Conservation (phyloP, 92 coral and sea anemone genomes). For the Epizoanthus rinbou region DNA sequence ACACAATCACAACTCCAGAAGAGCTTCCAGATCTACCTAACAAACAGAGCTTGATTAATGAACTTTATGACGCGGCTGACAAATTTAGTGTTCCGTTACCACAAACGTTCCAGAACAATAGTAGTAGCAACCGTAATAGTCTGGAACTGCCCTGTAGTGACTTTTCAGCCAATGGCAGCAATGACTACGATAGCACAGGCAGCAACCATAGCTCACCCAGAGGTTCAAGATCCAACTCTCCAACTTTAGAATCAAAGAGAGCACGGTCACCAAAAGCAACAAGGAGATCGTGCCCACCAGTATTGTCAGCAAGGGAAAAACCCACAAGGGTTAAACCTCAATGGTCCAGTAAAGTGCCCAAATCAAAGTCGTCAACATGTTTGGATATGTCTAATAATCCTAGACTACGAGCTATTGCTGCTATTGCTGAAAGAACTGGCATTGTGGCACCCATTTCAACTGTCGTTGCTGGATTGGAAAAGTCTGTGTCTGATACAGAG, state of each 20-base stretch:
- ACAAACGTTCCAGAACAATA: constrained; percentile 47
- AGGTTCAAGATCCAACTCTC: constrained; percentile 29
- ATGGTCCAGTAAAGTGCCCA: constrained; percentile 62
- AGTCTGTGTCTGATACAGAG: constrained; percentile 82
- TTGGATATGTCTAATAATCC: constrained; percentile 86
- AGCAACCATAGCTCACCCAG: constrained; percentile 34
- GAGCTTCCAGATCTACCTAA: constrained; percentile 95
- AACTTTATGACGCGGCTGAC: constrained; percentile 76
- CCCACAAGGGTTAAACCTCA: constrained; percentile 61
- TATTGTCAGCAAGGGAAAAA: constrained; percentile 49
- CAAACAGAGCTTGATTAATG: constrained; percentile 80
- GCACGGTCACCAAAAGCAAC: constrained; percentile 64
- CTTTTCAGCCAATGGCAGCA: constrained; percentile 54
- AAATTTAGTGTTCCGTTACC: constrained; percentile 69
- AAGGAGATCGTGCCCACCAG: constrained; percentile 55
- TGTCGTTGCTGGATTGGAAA: constrained; percentile 77
- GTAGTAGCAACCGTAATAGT: constrained; percentile 67
- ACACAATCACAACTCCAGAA: constrained; percentile 82
- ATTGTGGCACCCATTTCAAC: constrained; percentile 91
- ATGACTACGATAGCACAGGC: constrained; percentile 65
- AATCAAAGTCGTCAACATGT: constrained; percentile 80
- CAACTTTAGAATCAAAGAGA: constrained; percentile 19
- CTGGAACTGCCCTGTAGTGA: constrained; percentile 59
- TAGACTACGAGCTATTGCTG: constrained; percentile 88
- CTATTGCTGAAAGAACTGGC: constrained; percentile 95